These are phyloP conservation scores for Drosophila dives DNA, from an alignment of 2,888 invertebrate species.

Conservation along the genomic window DNA sequence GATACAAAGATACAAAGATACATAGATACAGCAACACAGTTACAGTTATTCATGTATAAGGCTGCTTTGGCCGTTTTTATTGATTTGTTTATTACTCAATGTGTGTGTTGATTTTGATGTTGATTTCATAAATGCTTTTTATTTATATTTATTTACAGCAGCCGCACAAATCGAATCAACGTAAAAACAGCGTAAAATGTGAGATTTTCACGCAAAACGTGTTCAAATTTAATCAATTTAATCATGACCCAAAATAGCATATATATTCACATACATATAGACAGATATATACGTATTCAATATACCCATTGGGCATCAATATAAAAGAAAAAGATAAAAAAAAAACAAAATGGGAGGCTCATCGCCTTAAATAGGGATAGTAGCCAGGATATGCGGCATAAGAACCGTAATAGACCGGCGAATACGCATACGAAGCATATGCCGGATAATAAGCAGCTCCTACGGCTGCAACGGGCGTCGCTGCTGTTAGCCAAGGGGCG, in stretches of 20 bases:
- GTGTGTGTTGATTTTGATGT: slow-evolving; percentile 34
- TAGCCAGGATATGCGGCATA: slow-evolving; percentile 74
- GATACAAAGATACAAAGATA: slow-evolving; percentile 11
- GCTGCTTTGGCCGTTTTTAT: slow-evolving; percentile 55
- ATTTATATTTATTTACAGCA: slow-evolving; percentile 53
- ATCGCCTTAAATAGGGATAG: slow-evolving; percentile 66
- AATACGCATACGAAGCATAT: slow-evolving; percentile 69
- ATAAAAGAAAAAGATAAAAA: slow-evolving; percentile 4
- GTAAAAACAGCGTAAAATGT: slow-evolving; percentile 40
- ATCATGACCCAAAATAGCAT: slow-evolving; percentile 9
- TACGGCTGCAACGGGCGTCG: slow-evolving; percentile 39
- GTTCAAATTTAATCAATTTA: slow-evolving; percentile 53
- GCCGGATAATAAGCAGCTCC: slow-evolving; percentile 68
- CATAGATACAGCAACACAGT: slow-evolving; percentile 9
- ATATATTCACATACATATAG: not conserved
- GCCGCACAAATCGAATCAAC: slow-evolving; percentile 57
- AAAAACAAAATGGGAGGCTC: slow-evolving; percentile 28
- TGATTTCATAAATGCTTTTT: slow-evolving; percentile 68
- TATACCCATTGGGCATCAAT: not conserved
- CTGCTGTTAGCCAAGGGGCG: slow-evolving; percentile 42
- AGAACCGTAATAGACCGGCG: slow-evolving; percentile 68
- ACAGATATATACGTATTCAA: not conserved
- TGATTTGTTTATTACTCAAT: slow-evolving; percentile 66
- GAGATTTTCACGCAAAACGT: slow-evolving; percentile 36
- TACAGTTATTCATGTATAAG: slow-evolving; percentile 28